These are phyloP conservation scores for Belonocnema kinseyi DNA, from an alignment of 1,140 invertebrate genomes.

Conservation along the genomic window DNA sequence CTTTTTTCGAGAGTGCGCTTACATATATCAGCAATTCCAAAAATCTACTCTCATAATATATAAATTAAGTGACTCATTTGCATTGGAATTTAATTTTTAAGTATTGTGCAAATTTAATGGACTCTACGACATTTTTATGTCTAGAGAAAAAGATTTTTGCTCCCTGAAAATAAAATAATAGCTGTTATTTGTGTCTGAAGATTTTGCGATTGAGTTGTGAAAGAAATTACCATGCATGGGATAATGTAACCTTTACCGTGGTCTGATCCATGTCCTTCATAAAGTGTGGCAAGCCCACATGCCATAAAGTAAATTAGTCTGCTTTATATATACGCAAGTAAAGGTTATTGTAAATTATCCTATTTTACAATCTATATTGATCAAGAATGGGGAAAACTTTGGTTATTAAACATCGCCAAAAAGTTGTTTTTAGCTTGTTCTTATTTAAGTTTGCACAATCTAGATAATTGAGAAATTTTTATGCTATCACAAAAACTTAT, in stretches of 20 bases:
- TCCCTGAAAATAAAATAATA: not conserved
- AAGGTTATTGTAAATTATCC: conserved; percentile 11
- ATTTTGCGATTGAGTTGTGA: conserved; percentile 23
- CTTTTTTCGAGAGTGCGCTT: too few relatives aligned
- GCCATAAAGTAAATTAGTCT: conserved; percentile 24
- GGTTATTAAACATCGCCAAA: not conserved
- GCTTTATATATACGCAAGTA: conserved; percentile 4
- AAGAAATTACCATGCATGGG: conserved; percentile 15
- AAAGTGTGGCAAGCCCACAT: conserved; percentile 27
- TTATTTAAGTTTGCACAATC: too few relatives aligned
- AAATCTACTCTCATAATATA: too few relatives aligned
- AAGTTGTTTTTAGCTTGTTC: too few relatives aligned
- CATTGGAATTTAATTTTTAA: too few relatives aligned
- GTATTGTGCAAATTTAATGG: too few relatives aligned
- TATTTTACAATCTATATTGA: not conserved
- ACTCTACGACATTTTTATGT: too few relatives aligned
- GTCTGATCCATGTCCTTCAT: conserved; percentile 3
- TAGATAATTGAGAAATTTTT: too few relatives aligned
- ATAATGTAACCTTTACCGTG: conserved; percentile 19
- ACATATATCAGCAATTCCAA: too few relatives aligned
- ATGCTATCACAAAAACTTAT: too few relatives aligned
- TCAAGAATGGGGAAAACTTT: not conserved
- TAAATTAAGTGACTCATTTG: too few relatives aligned
- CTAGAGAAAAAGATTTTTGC: too few relatives aligned
- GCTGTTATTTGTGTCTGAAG: not conserved